phyloP scores from a whole-genome alignment of 2,888 invertebrate species.

The Griposia aprilina region DNA sequence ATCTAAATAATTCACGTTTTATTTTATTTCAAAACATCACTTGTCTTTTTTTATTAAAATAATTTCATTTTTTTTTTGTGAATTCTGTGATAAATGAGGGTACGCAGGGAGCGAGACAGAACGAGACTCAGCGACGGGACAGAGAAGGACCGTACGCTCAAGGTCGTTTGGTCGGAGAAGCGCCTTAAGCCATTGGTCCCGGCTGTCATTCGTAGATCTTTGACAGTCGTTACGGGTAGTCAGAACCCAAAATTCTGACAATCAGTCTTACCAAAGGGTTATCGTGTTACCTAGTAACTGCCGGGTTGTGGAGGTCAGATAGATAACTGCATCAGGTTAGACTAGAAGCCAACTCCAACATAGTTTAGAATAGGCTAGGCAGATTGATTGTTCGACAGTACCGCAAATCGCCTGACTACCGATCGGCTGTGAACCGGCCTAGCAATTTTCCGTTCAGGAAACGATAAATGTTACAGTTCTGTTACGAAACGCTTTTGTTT shows the following conservation, averaged over 20 bases:
- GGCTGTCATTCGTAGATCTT: not conserved
- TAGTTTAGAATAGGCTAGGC: not conserved
- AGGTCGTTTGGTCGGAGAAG: too few relatives aligned
- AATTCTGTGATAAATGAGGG: too few relatives aligned
- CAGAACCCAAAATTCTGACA: not conserved
- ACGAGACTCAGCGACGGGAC: too few relatives aligned
- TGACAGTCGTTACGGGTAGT: not conserved
- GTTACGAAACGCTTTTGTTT: conserved; percentile 69
- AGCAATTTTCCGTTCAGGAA: conserved; percentile 67
- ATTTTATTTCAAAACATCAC: too few relatives aligned
- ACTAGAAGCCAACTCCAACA: not conserved
- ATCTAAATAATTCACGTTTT: too few relatives aligned
- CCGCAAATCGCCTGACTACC: conserved; percentile 13
- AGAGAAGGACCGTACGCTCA: too few relatives aligned
- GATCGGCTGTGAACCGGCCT: conserved; percentile 65
- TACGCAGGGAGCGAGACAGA: too few relatives aligned
- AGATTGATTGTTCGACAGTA: not conserved
- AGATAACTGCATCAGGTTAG: not conserved
- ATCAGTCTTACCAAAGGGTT: not conserved
- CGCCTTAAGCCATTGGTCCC: not conserved
- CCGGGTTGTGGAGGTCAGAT: not conserved
- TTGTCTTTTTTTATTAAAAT: too few relatives aligned
- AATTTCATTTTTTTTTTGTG: too few relatives aligned
- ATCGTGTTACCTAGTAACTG: not conserved
- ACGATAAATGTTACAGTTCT: conserved; percentile 68